Evolutionary conservation across 2,113 vertebrate genomes (phyloP), one percentile per base, ranked within the genome.

Genomic region (Chamaetylas fuelleborni): DNA sequence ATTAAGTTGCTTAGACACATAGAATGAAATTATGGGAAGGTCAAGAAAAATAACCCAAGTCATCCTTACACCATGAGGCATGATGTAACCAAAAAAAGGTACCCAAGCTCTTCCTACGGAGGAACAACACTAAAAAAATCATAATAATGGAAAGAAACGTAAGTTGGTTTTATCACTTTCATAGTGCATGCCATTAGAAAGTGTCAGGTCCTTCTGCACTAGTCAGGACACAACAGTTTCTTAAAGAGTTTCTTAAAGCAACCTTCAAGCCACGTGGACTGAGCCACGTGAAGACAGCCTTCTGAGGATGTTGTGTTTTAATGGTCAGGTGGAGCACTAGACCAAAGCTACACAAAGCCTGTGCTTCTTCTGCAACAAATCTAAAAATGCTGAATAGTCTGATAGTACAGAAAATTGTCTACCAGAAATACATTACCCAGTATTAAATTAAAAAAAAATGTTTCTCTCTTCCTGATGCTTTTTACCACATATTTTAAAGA

Each of bases 191-290:
- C 22, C 76, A 48, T 56, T 26, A 8, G 12, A 29, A 88, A 64
- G 42, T 5, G 7, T 50, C 67, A 56, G 33, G 22, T 73, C 19
- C 16, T 83, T 73, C 76, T 81, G 47, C 25, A 50, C 22, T 40
- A 81, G n/a, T 25, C 34, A 71, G 12, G 8, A 31, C 45, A 54
- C 20, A 78, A 57, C 11, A 51, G 33, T 26, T 80, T 69, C 61
- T 60, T 45, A 36, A 64, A 82, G 36, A 50, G n/a, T 29, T 79
- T 72, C 61, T 61, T 42, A 40, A 64, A 83, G n/a, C 25, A 90
- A 65, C 12, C 19, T 77, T 72, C 33, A 67, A 57, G 8, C 8
- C 48, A 53, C 0, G 0, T 19, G 48, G n/a, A 70, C 29, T 57
- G 86, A 74, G 38, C 22, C 26, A 81, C 0, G 0, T 29, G 20